Base-by-base conservation (phyloP, 2,888 invertebrate genomes). In the Pollenia griseotomentosa region DNA sequence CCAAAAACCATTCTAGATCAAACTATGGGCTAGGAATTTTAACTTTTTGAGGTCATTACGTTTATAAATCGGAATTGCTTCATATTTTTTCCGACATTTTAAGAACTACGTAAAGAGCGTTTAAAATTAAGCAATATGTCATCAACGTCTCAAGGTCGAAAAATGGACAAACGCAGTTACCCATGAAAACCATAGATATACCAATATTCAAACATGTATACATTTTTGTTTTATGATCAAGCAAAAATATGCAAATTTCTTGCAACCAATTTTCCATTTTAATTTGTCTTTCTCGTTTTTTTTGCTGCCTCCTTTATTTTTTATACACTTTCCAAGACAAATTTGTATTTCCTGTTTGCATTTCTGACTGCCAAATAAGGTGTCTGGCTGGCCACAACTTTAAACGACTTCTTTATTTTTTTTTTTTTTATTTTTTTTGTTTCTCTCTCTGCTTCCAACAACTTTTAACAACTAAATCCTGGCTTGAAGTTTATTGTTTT, bases 381-480 rank as follows among this genome's bases (percentile, higher is more conserved):
- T 75, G 65, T 14, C 63, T 23, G 63, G 19, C 16, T 59, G 48
- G 59, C 55, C 59, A 57, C 57, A 71, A 59, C 51, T 42, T 61
- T 12, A 19, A 75, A 74, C 68, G 16, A 61, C 75, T 65, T 66
- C 82, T 75, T 68, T 59, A 82, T 23, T 55, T 44, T 5, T 65
- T 44, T 0, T 33, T 48, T 68, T 55, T 55, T n/a, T n/a, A n/a
- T n/a, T 55, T 74, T 19, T 59, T 59, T 59, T 59, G 12, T 33
- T 33, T 16, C 61, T 33, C 33, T 33, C 33, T 33, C 33, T 33
- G 33, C 33, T 33, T 33, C 33, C 33, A 33, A 33, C 33, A 33
- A 65, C 48, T 71, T 59, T 42, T 10, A 81, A 82, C 85, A 86
- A 86, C 82, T 86, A 86, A 86, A 86, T 86, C 86, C 63, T 78